phyloP scores from a whole-genome alignment of 64 coral and sea anemone genomes.

The Stylophora pistillata region DNA sequence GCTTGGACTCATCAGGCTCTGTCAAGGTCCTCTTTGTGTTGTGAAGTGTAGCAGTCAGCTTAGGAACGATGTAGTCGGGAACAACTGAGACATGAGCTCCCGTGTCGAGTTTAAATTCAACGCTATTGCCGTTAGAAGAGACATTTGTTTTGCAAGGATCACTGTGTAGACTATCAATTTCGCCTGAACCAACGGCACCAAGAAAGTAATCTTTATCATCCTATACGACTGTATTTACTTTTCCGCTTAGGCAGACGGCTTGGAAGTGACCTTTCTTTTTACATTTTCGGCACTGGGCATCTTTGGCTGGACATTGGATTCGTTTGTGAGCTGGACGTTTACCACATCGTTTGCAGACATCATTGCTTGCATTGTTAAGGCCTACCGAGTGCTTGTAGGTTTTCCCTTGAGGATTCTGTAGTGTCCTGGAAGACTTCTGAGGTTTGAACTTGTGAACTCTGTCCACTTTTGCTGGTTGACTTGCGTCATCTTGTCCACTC shows the following conservation, averaged over 20 bases:
- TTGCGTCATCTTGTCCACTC: too few relatives aligned
- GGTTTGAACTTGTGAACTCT: too few relatives aligned
- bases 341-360: too few relatives aligned
- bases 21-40: background rate
- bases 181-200: background rate
- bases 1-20: background rate
- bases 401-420: too few relatives aligned
- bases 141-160: background rate
- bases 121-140: too few relatives aligned
- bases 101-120: background rate
- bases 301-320: too few relatives aligned
- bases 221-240: background rate
- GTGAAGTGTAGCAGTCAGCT: background rate
- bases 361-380: too few relatives aligned
- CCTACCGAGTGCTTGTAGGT: too few relatives aligned
- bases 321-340: too few relatives aligned
- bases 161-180: background rate
- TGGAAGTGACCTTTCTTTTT: background rate
- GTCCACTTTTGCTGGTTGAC: too few relatives aligned
- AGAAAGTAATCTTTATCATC: background rate
- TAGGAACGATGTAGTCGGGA: background rate
- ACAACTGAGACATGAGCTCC: background rate
- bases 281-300: too few relatives aligned
- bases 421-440: too few relatives aligned
- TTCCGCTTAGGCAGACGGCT: background rate